Conservation (phyloP, 2,113 vertebrate species). For the Chrysemys picta region DNA sequence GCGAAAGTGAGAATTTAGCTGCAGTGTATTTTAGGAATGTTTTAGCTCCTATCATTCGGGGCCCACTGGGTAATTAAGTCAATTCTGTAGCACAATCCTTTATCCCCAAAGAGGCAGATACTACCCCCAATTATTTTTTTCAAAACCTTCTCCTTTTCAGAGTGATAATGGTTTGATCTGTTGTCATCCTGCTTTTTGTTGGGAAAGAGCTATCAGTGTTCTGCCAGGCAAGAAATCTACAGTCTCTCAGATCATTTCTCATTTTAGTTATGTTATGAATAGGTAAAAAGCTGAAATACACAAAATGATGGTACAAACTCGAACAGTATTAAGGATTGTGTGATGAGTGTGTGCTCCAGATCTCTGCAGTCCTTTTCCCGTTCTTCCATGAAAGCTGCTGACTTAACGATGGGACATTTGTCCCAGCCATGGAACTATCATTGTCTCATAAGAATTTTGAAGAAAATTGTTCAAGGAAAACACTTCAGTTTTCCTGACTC, state of each 20-base stretch:
- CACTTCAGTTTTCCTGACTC: neutral
- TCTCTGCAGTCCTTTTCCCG: neutral
- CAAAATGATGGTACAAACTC: neutral
- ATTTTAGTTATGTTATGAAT: neutral
- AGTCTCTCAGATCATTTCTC: neutral
- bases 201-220: neutral
- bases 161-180: neutral
- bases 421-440: neutral
- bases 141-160: neutral
- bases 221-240: neutral
- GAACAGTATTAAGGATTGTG: neutral
- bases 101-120: neutral
- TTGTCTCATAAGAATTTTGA: neutral
- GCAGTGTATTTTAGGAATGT: neutral
- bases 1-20: neutral
- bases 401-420: neutral
- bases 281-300: neutral
- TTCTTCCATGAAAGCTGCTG: neutral
- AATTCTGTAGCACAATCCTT: neutral
- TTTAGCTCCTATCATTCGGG: neutral
- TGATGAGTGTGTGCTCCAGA: neutral
- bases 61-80: neutral
- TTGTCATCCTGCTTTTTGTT: slow-evolving; percentile 1
- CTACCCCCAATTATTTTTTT: neutral
- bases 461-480: neutral